Conservation (phyloP, 2,113 vertebrate species). For the Stigmatopora nigra region DNA sequence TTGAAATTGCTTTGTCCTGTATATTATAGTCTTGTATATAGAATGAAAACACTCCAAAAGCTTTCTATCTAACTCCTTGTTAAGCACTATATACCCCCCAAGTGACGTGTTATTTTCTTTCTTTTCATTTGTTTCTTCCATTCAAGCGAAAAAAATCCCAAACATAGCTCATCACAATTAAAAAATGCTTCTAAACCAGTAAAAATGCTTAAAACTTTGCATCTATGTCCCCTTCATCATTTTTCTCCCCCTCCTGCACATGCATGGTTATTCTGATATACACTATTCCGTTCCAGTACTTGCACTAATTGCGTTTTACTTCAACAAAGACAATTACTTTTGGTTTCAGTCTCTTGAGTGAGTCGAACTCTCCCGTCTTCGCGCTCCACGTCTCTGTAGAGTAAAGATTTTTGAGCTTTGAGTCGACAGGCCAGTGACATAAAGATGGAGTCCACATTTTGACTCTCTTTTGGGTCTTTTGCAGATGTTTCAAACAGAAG, state of each 20-base stretch:
- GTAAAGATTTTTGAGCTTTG: slow-evolving; percentile 90
- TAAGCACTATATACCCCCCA: neutral
- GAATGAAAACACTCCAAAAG: neutral
- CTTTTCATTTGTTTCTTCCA: neutral
- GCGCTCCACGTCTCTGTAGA: slow-evolving; percentile 82
- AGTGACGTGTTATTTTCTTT: neutral
- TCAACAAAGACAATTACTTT: slow-evolving; percentile 85
- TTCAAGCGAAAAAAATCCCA: neutral
- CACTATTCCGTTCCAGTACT: neutral
- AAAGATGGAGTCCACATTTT: slow-evolving; percentile 95
- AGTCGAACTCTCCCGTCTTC: slow-evolving; percentile 79
- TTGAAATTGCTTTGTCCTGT: neutral
- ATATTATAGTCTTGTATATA: neutral
- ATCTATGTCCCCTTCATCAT: neutral
- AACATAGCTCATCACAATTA: neutral
- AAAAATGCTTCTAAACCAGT: neutral
- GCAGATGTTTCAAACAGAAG: slow-evolving; percentile 95
- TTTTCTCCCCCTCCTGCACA: neutral
- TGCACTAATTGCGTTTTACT: slow-evolving; percentile 9
- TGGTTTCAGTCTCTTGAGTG: slow-evolving; percentile 67
- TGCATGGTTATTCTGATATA: neutral
- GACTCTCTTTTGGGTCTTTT: slow-evolving; percentile 91
- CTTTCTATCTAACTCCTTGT: neutral
- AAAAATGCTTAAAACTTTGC: neutral
- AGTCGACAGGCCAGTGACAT: slow-evolving; percentile 94